Conservation (phyloP, 2,888 invertebrate species). For the Diaphora mendica region DNA sequence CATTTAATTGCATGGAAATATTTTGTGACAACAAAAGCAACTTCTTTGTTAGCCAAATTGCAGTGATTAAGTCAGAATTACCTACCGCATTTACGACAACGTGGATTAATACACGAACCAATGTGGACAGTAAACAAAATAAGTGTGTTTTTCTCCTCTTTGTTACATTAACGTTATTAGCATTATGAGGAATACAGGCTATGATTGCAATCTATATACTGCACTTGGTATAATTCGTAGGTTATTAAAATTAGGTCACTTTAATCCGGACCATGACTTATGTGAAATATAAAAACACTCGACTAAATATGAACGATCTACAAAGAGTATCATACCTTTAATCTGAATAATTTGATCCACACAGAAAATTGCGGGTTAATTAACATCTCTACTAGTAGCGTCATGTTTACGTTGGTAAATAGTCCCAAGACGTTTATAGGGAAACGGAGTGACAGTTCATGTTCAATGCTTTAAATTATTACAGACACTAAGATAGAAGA, state of each 20-base stretch:
- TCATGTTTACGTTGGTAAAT: background rate
- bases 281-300: background rate
- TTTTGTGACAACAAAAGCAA: conserved; percentile 59
- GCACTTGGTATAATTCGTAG: background rate
- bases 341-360: background rate
- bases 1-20: conserved; percentile 82
- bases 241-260: background rate
- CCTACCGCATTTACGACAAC: conserved; percentile 15
- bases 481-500: background rate
- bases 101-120: conserved; percentile 4
- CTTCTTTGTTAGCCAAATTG: conserved; percentile 71
- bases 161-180: background rate
- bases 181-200: background rate
- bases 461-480: background rate
- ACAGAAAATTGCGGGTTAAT: background rate
- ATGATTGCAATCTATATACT: background rate
- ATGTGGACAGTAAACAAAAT: conserved; percentile 1
- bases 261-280: background rate
- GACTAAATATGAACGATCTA: background rate
- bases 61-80: conserved; percentile 57
- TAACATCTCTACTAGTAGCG: background rate
- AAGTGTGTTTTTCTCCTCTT: background rate
- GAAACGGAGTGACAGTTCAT: background rate
- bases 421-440: background rate
- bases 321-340: background rate